A percentile compares a stretch with the other conserved stretches of the same genome.
Conservation (phyloP, 2,888 invertebrate genomes). For the Cephonodes hylas region DNA sequence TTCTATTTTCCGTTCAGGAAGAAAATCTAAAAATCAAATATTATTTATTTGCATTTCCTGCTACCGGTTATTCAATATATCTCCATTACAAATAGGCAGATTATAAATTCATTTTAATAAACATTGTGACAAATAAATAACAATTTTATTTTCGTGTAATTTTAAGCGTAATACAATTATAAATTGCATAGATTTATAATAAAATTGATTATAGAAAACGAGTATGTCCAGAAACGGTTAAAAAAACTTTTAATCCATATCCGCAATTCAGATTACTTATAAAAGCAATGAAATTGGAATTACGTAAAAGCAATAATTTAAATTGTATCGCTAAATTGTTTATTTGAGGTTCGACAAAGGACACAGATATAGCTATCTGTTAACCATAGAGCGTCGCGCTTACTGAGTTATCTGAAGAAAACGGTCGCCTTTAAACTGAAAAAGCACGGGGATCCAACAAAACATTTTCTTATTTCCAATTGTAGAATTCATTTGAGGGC, state of each 20-base stretch:
- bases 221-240: background rate
- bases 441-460: slow-evolving; percentile 78
- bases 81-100: background rate
- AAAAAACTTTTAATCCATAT: background rate
- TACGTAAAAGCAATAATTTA: background rate
- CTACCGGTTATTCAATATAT: background rate
- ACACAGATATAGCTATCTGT: slow-evolving; percentile 11
- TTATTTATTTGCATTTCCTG: background rate
- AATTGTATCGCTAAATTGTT: background rate
- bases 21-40: background rate
- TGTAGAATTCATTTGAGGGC: slow-evolving; percentile 82
- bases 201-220: background rate
- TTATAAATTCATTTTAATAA: background rate
- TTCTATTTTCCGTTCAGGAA: background rate
- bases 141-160: background rate
- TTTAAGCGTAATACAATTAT: too few species aligned
- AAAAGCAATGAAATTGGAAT: background rate
- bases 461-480: slow-evolving; percentile 82
- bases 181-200: too few species aligned
- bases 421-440: slow-evolving; percentile 77
- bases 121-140: background rate
- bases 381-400: slow-evolving; percentile 43
- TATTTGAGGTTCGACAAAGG: slow-evolving; percentile 2
- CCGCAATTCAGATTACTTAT: background rate
- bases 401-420: slow-evolving; percentile 65